A percentile compares a stretch with the other conserved stretches of the same genome.
phyloP scores from a whole-genome alignment of 2,113 vertebrate species.

The Muntiacus muntjak region DNA sequence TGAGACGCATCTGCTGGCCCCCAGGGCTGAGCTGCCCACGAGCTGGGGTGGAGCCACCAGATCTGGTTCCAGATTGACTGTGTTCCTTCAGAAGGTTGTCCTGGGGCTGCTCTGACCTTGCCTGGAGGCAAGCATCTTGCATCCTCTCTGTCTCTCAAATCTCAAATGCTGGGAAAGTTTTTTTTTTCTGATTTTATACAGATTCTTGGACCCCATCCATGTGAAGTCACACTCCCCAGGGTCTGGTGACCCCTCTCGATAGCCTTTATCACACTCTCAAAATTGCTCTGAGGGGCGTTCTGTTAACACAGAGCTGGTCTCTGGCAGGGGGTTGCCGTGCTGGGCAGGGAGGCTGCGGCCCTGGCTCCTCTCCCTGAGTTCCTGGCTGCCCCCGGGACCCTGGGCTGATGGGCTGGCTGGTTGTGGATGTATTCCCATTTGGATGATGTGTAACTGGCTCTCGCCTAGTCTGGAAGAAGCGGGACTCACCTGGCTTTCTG shows the following conservation, averaged over 20 bases:
- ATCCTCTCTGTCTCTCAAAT: neutral
- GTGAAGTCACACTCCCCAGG: neutral
- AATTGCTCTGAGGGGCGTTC: neutral
- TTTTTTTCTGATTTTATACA: neutral
- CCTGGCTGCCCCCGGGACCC: neutral
- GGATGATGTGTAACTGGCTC: fast-evolving
- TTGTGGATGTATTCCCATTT: neutral
- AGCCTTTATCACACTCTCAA: neutral
- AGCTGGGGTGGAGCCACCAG: neutral
- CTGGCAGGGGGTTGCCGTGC: neutral
- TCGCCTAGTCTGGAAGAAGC: neutral
- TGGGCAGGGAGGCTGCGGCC: neutral
- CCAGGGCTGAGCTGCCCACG: neutral
- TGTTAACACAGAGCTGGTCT: neutral
- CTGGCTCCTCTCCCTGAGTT: neutral
- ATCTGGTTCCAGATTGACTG: neutral
- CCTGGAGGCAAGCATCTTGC: fast-evolving
- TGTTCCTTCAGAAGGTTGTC: no score
- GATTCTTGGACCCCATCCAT: neutral
- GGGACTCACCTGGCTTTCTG: neutral
- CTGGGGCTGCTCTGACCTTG: neutral
- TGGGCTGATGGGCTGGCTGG: fast-evolving
- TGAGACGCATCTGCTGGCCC: neutral
- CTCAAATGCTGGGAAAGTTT: neutral
- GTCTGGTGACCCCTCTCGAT: neutral